These are phyloP conservation scores for Choristoneura fumiferana DNA, from an alignment of 1,140 invertebrate species.

Conservation along the genomic window DNA sequence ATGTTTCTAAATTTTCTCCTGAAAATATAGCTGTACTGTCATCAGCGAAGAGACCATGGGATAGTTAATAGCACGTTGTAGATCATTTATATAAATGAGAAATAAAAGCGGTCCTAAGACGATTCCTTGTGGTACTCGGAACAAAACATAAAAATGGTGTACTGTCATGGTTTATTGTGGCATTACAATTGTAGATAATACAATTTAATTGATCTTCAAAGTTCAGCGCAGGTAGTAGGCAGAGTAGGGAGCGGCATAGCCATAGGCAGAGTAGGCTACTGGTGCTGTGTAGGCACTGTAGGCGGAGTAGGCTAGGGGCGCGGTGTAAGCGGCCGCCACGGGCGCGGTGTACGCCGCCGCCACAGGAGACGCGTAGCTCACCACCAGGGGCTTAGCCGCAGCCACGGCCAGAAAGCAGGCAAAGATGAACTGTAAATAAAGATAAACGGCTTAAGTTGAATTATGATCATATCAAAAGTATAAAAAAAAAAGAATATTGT, in stretches of 20 bases:
- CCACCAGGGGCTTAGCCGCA: slow-evolving; percentile 64
- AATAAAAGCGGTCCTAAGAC: too few relatives aligned
- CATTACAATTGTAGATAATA: not conserved
- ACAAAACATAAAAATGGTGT: not conserved
- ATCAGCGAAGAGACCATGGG: too few relatives aligned
- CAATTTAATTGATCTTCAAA: not conserved
- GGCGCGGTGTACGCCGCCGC: slow-evolving; percentile 32
- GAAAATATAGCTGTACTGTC: too few relatives aligned
- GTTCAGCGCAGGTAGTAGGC: slow-evolving; percentile 27
- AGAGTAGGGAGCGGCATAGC: slow-evolving; percentile 33
- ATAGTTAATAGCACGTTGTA: too few relatives aligned
- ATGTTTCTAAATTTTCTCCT: too few relatives aligned
- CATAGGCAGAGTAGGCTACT: slow-evolving; percentile 31
- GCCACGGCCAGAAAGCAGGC: slow-evolving; percentile 69
- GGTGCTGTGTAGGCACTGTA: slow-evolving; percentile 49
- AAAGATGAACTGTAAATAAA: slow-evolving; percentile 72
- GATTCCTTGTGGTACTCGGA: too few relatives aligned
- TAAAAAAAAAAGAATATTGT: slow-evolving; percentile 46
- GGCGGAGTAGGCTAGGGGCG: slow-evolving; percentile 37
- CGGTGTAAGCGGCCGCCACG: slow-evolving; percentile 27
- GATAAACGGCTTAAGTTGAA: too few relatives aligned
- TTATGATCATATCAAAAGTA: slow-evolving; percentile 60
- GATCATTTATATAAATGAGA: too few relatives aligned
- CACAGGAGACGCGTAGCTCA: slow-evolving; percentile 28
- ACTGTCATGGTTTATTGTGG: slow-evolving; percentile 13